These are phyloP conservation scores for Phaonia tiefii DNA, from an alignment of 2,888 invertebrate species.

Conservation along the genomic window DNA sequence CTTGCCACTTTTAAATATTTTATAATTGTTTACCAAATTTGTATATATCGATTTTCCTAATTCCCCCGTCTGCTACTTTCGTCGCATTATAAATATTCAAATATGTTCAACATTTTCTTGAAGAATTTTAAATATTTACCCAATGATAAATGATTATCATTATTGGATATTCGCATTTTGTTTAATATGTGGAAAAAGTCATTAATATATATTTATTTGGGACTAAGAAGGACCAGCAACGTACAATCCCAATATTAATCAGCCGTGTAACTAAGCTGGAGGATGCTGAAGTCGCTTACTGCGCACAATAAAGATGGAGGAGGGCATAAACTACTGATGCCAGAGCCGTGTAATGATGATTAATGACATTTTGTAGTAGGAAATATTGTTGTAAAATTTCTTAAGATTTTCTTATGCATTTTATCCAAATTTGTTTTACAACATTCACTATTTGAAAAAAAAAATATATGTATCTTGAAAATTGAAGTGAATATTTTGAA, in stretches of 20 bases:
- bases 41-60: too few relatives aligned
- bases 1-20: too few relatives aligned
- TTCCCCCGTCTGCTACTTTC: too few relatives aligned
- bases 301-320: not conserved
- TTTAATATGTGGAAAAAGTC: not conserved
- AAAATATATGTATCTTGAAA: too few relatives aligned
- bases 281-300: not conserved
- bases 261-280: not conserved
- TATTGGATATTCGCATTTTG: not conserved
- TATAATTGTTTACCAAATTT: too few relatives aligned
- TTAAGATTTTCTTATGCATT: too few relatives aligned
- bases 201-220: constrained; percentile 8
- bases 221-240: not conserved
- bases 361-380: not conserved
- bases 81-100: too few relatives aligned
- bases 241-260: not conserved
- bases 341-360: constrained; percentile 5
- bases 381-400: constrained; percentile 11
- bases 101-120: too few relatives aligned
- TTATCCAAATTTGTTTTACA: too few relatives aligned
- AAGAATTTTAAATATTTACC: not conserved
- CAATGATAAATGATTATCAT: constrained; percentile 1
- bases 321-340: not conserved
- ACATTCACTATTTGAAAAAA: too few relatives aligned
- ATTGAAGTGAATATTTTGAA: too few relatives aligned